Percentiles rank a stretch among this genome's conserved stretches.
phyloP scores from a whole-genome alignment of 2,888 invertebrate species.

The Lasioglossum marginatum region DNA sequence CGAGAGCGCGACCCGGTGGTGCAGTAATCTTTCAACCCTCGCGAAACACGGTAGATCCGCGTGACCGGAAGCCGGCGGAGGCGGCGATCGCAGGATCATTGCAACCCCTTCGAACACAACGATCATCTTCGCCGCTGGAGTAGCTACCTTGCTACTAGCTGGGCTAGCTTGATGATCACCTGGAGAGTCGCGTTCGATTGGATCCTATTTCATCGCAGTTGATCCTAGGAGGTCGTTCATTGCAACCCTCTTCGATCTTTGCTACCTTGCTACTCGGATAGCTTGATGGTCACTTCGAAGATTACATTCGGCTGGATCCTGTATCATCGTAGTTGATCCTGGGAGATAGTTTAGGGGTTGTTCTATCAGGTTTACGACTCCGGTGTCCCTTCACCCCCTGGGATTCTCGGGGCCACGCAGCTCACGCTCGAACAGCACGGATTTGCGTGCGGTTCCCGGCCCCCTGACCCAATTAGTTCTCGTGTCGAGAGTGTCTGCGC shows the following conservation, averaged over 20 bases:
- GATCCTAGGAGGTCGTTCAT: not conserved
- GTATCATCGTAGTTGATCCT: not conserved
- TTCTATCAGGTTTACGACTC: not conserved
- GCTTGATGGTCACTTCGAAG: not conserved
- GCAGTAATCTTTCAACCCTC: conserved; percentile 36
- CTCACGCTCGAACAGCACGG: conserved; percentile 54
- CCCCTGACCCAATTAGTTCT: conserved; percentile 80
- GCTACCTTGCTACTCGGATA: not conserved
- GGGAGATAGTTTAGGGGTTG: not conserved
- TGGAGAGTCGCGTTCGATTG: not conserved
- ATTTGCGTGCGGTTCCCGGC: conserved; percentile 76
- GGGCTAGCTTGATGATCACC: not conserved
- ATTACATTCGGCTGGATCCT: not conserved
- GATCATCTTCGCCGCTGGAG: not conserved
- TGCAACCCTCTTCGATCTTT: not conserved
- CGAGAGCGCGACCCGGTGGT: conserved; percentile 7
- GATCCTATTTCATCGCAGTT: not conserved
- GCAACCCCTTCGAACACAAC: not conserved
- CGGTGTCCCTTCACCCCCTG: conserved; percentile 19
- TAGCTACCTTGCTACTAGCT: not conserved
- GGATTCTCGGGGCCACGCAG: conserved; percentile 24
- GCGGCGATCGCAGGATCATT: not conserved
- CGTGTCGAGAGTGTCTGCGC: conserved; percentile 49
- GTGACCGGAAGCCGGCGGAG: conserved; percentile 4
- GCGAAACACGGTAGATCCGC: conserved; percentile 14